Conservation (phyloP, 2,888 invertebrate genomes). For the Panorpa germanica region DNA sequence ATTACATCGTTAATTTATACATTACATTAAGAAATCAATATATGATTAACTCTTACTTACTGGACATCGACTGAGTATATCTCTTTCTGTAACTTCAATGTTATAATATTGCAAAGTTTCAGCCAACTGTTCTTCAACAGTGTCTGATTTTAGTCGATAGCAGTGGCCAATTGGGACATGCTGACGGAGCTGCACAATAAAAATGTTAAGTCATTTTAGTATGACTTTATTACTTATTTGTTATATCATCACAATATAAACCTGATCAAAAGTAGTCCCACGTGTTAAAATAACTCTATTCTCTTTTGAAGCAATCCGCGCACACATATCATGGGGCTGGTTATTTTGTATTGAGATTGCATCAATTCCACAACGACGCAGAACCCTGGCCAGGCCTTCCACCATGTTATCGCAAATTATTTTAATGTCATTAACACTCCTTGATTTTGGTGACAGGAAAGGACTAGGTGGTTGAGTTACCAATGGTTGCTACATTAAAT, state of each 20-base stretch:
- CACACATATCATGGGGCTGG: constrained; percentile 29
- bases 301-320: constrained; percentile 28
- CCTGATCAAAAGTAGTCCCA: constrained; percentile 25
- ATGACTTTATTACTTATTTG: constrained; percentile 12
- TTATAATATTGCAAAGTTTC: constrained; percentile 47
- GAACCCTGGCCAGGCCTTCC: constrained; percentile 35
- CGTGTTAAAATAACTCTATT: constrained; percentile 34
- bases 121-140: constrained; percentile 38
- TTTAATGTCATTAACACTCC: constrained; percentile 16
- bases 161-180: constrained; percentile 11
- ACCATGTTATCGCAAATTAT: constrained; percentile 41
- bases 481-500: too few species aligned
- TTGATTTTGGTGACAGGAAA: too few species aligned
- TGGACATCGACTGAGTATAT: constrained; percentile 56
- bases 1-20: too few species aligned
- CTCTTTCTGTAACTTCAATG: constrained; percentile 35
- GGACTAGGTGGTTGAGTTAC: too few species aligned
- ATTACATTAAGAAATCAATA: too few species aligned
- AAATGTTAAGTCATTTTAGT: constrained; percentile 7
- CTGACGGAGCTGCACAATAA: constrained; percentile 17
- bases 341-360: constrained; percentile 29
- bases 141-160: constrained; percentile 33
- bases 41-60: constrained; percentile 32
- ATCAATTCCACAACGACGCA: constrained; percentile 42
- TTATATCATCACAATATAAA: too few species aligned